A percentile compares a stretch with the other conserved stretches of the same genome.
These are phyloP conservation scores for Pycnonotus jocosus DNA, from an alignment of 2,113 vertebrate species.

Conservation along the genomic window DNA sequence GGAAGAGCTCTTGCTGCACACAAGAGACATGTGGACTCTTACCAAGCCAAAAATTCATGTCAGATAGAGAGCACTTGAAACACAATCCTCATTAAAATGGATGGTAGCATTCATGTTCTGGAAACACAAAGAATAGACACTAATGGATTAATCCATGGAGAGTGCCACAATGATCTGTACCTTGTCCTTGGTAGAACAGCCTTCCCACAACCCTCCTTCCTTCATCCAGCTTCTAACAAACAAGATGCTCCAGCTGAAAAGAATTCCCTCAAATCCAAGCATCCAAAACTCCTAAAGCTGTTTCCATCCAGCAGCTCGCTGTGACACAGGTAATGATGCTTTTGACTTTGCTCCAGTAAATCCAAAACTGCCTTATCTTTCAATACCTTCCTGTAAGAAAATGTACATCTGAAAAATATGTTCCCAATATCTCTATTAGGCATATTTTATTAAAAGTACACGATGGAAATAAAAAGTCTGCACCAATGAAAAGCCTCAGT, in stretches of 20 bases:
- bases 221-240: not conserved
- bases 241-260: not conserved
- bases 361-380: not conserved
- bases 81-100: not conserved
- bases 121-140: not conserved
- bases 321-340: not conserved
- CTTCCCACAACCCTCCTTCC: not conserved
- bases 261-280: not conserved
- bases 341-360: not conserved
- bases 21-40: not conserved
- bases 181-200: not conserved
- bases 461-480: not conserved
- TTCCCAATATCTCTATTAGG: not conserved
- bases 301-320: not conserved
- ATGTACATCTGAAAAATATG: not conserved
- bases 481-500: not conserved
- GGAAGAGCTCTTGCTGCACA: not conserved
- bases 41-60: not conserved
- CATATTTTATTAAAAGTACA: not conserved
- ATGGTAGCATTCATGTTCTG: not conserved
- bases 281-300: not conserved
- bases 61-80: not conserved
- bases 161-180: not conserved
- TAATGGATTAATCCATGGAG: conserved; percentile 21
- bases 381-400: not conserved